Evolutionary conservation across 2,797 vertebrate species (phyloP), one percentile per base, ranked within the genome.

Genomic region (Silurus lanzhouensis): DNA sequence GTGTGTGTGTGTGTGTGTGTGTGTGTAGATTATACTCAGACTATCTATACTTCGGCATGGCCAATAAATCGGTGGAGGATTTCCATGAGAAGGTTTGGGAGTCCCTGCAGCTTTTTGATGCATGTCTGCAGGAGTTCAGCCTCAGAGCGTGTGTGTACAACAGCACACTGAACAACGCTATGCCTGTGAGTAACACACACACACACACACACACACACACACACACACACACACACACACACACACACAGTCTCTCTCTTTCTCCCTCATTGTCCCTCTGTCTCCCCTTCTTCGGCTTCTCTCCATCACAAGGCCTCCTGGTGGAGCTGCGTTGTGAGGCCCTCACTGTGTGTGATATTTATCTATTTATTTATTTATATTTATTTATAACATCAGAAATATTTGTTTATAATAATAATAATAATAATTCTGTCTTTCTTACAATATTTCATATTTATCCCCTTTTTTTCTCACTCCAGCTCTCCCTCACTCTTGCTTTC

Each of bases 31-130:
- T 99, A 87, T 99, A 99, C 90, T 99, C 98, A 0, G 98, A 98
- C 88, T 99, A 99, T 90, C 94, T 99, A 80, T 99, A 98, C 94
- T 99, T 99, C 52, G 96, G 95, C 67, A 95, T 93, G 68, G 94
- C 95, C 82, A 98, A 98, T 92, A 99, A 99, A 91, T 99, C 98
- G 0, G 95, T 88, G 0, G 97, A 98, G 76, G 97, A 97, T 91
- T 99, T 99, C 91, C 97, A 99, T 0, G 96, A 97, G 86, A 97
- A 96, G 82, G 97, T 97, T 83, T 90, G 94, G 0, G 96, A 97
- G 25, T 97, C 97, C 0, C 89, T 99, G 82, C 95, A 95, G 92
- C 90, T 98, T 87, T 99, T 99, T 89, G 96, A 96, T 82, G 93
- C 90, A 52, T 99, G 98, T 63, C 83, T 99, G 86, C 92, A 93